These are phyloP conservation scores for Tryphoninae sp. DNA, from an alignment of 2,888 invertebrate species.

Conservation along the genomic window DNA sequence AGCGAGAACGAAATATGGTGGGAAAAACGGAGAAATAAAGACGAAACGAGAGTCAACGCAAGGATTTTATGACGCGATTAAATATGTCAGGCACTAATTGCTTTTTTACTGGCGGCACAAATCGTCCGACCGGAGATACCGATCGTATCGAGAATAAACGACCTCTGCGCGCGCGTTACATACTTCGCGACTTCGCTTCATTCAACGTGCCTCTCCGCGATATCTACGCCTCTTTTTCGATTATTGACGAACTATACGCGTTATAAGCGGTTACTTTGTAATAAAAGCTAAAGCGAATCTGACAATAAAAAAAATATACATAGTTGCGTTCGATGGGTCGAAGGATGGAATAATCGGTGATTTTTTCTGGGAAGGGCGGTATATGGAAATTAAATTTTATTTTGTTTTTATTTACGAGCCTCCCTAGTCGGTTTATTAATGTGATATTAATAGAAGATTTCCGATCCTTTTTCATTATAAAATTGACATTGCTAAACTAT, in stretches of 20 bases:
- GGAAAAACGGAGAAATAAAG: slow-evolving; percentile 33
- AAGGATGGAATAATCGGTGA: background rate
- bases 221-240: slow-evolving; percentile 34
- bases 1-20: slow-evolving; percentile 35
- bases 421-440: slow-evolving; percentile 41
- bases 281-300: slow-evolving; percentile 55
- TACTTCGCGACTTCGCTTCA: slow-evolving; percentile 48
- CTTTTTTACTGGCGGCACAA: slow-evolving; percentile 68
- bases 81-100: slow-evolving; percentile 75
- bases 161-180: slow-evolving; percentile 56
- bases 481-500: slow-evolving; percentile 7
- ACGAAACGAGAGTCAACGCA: slow-evolving; percentile 48
- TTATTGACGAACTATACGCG: slow-evolving; percentile 46
- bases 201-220: slow-evolving; percentile 14
- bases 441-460: slow-evolving; percentile 43
- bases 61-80: slow-evolving; percentile 75
- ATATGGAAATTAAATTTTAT: slow-evolving; percentile 20
- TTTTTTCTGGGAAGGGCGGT: background rate
- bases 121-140: slow-evolving; percentile 55
- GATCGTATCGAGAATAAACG: slow-evolving; percentile 61
- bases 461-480: slow-evolving; percentile 15
- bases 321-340: slow-evolving; percentile 34
- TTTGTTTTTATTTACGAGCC: slow-evolving; percentile 51
- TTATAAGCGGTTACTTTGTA: slow-evolving; percentile 64
- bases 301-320: slow-evolving; percentile 54